Evolutionary conservation across 2,888 invertebrate genomes (phyloP).

Genomic region (Epicampocera succincta): DNA sequence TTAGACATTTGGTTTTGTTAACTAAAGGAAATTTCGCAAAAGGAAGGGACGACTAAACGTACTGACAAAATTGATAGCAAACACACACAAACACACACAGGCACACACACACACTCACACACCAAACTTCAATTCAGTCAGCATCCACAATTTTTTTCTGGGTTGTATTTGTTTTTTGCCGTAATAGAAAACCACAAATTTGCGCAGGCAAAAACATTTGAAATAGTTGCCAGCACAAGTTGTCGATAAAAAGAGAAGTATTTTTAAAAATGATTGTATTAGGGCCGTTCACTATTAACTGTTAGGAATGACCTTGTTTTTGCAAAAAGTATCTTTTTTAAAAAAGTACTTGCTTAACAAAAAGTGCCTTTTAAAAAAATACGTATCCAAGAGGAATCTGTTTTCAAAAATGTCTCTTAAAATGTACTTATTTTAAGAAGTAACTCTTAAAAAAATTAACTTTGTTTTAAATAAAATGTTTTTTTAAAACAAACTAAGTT

Average conservation of each 20-base stretch:
- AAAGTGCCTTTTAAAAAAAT: background rate
- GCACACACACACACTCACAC: too few relatives aligned
- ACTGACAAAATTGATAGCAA: slow-evolving; percentile 39
- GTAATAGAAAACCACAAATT: slow-evolving; percentile 42
- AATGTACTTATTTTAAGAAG: too few relatives aligned
- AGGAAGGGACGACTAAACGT: background rate
- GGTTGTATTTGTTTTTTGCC: slow-evolving; percentile 22
- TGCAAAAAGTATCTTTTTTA: background rate
- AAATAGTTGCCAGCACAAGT: slow-evolving; percentile 40
- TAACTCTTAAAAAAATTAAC: too few relatives aligned
- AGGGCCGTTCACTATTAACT: slow-evolving; percentile 5
- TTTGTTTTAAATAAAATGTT: too few relatives aligned
- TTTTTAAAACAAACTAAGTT: too few relatives aligned
- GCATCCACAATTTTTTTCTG: slow-evolving; percentile 13
- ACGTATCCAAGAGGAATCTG: too few relatives aligned
- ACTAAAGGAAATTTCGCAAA: slow-evolving; percentile 1
- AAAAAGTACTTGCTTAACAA: too few relatives aligned
- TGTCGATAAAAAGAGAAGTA: background rate
- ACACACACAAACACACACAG: too few relatives aligned
- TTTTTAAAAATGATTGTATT: slow-evolving; percentile 7
- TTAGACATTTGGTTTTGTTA: slow-evolving; percentile 22
- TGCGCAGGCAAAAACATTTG: slow-evolving; percentile 20
- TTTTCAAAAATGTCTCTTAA: too few relatives aligned
- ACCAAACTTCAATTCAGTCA: slow-evolving; percentile 33
- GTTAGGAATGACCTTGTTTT: background rate